Base-by-base conservation (phyloP, 2,888 invertebrate genomes). In the Catonia carolina region DNA sequence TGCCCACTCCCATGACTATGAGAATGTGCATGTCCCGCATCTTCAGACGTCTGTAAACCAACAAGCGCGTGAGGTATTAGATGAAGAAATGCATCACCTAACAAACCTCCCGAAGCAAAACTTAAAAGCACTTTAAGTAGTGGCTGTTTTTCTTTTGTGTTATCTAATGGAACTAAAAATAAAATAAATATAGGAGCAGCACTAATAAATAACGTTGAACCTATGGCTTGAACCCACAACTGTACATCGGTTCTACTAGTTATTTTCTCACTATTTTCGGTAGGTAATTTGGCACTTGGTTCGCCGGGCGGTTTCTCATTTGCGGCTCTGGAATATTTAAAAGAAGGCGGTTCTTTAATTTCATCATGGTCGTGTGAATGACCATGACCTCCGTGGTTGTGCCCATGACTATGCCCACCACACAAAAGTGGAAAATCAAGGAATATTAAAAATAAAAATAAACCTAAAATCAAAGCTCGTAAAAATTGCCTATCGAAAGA, bases 81-180 rank as follows among this genome's bases (percentile, higher is more conserved):
- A 75, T 99, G 99, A 5, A 99, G 79, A 73, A 99, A 99, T 0
- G 99, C 98, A 77, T 99, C 99, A 6, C 99, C 99, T 1, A 99
- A 78, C 12, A 99, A 78, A 45, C 99, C 94, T 41, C 96, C 94
- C 1, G 95, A 93, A 0, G 95, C 96, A 74, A 96, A 96, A 14
- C 93, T 91, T 45, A 96, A 73, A 48, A 96, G 77, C 59, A 97
- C 81, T 75, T 97, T 98, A 6, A 98, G 75, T 36, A 93, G 75
- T 1, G 93, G 88, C 71, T 90, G 83, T 71, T 90, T 87, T 67
- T 89, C 86, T 55, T 85, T 82, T 23, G 84, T 84, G 62, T 88
- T 89, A 68, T 96, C 91, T 55, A 99, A 77, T 0, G 97, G 97
- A 66, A 99, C 93, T 60, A 95, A 82, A 69, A 93, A 89, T 5